Conservation (phyloP, 2,113 vertebrate genomes). For the Macrotis lagotis region DNA sequence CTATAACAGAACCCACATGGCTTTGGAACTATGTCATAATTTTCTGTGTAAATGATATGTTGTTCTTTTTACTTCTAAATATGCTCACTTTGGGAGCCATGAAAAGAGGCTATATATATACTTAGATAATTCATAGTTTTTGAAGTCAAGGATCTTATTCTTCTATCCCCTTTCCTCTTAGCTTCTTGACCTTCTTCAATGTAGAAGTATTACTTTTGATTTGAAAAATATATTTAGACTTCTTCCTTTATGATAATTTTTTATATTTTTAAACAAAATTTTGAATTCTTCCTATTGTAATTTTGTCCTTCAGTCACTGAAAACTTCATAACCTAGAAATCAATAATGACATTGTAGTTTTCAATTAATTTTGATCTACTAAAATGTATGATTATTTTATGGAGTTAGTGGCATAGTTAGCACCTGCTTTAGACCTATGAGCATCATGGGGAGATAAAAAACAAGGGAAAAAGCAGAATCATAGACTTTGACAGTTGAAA, state of each 20-base stretch:
- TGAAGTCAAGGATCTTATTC: background rate
- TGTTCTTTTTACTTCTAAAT: constrained; percentile 33
- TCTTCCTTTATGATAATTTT: constrained; percentile 16
- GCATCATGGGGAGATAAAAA: background rate
- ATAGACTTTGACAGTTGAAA: background rate
- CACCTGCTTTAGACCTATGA: background rate
- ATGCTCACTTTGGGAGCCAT: constrained; percentile 30
- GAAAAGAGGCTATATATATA: background rate
- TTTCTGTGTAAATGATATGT: background rate
- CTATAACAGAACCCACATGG: background rate
- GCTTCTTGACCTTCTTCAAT: background rate
- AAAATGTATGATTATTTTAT: constrained; percentile 25
- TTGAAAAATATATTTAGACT: background rate
- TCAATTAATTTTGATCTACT: constrained; percentile 37
- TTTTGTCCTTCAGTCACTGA: constrained; percentile 7
- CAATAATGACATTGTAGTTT: background rate
- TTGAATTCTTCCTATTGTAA: background rate
- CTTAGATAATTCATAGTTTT: constrained; percentile 29
- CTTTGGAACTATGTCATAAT: constrained; percentile 18
- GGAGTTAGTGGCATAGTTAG: background rate
- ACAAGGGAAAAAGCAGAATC: background rate
- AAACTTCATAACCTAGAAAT: constrained; percentile 22
- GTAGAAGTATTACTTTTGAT: background rate
- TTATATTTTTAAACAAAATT: constrained; percentile 39
- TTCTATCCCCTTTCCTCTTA: background rate